Conservation (phyloP, 2,888 invertebrate species). For the Strigamia crassipes region DNA sequence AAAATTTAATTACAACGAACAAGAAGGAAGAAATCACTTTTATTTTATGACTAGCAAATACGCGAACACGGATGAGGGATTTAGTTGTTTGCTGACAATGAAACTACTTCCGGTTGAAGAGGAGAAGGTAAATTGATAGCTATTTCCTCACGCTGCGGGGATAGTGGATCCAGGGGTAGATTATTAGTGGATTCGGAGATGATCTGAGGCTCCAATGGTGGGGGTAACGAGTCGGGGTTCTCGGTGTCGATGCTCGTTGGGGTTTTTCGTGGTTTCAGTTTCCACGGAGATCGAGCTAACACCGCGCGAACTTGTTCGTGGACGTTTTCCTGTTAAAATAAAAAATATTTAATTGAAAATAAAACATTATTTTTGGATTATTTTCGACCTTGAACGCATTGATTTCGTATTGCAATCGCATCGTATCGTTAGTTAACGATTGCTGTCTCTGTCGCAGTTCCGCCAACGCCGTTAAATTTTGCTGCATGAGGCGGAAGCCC, state of each 20-base stretch:
- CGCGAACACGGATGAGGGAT: background rate
- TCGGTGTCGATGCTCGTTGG: conserved; percentile 62
- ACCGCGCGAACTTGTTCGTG: conserved; percentile 73
- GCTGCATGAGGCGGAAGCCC: conserved; percentile 79
- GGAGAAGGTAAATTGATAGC: conserved; percentile 50
- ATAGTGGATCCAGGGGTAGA: conserved; percentile 46
- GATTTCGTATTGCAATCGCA: conserved; percentile 71
- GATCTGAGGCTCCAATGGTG: conserved; percentile 64
- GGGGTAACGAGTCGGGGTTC: conserved; percentile 63
- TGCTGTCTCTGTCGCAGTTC: conserved; percentile 70
- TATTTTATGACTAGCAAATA: background rate
- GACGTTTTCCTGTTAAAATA: conserved; percentile 72
- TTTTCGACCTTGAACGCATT: conserved; percentile 68
- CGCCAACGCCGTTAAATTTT: conserved; percentile 73
- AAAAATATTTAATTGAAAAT: no score
- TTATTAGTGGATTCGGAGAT: background rate
- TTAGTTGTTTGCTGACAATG: background rate
- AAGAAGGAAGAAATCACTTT: background rate
- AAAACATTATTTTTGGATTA: background rate
- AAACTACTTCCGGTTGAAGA: conserved; percentile 49
- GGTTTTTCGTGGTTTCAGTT: conserved; percentile 67
- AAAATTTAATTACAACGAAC: background rate
- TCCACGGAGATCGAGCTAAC: conserved; percentile 74
- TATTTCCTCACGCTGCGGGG: conserved; percentile 48
- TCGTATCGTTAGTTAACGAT: conserved; percentile 68